Evolutionary conservation across 2,888 invertebrate genomes (phyloP), one percentile per base, ranked within the genome.

Genomic region (Salticus scenicus): DNA sequence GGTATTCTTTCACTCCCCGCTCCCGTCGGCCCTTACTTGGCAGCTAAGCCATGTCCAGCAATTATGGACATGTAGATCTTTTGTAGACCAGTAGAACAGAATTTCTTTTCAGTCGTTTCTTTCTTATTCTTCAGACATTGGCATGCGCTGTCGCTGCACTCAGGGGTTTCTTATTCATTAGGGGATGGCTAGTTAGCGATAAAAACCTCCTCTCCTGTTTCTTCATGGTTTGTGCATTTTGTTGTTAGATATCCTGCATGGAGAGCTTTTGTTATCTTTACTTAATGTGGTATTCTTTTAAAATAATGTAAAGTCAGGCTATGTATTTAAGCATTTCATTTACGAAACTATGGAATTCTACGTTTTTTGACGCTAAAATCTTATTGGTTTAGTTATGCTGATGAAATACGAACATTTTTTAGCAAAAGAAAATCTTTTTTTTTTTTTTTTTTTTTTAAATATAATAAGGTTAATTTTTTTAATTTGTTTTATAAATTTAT

Each of bases 21-120:
- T 47, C 74, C 85, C 28, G 41, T 86, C 72, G 85, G 85, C 85
- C 85, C 85, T 86, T 78, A 75, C 79, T 80, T 73, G 85, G 85
- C 85, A 86, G 85, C 85, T 86, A 86, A 70, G 85, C 85, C 85
- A 86, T 70, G 85, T 79, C 78, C 78, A 85, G 30, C 74, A 28
- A 63, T 73, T 37, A 64, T 76, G 77, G 83, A 77, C 83, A 78
- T 73, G 72, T 84, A 84, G 83, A 64, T 73, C 17, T 57, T 70
- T 41, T 73, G 47, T 82, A 82, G 82, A 76, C 30, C 28, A 66
- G 69, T 82, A 75, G 76, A n/a, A 71, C 42, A 73, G 64, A 14
- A 12, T 1, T 47, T 47, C 2, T 2, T 57, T 57, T 57, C 4
- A 57, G 12, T 57, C 20, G 5, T 4, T 57, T 57, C 24, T 5